Percentiles rank a stretch among this genome's conserved stretches.
These are phyloP conservation scores for Sarcophaga caerulescens DNA, from an alignment of 2,888 invertebrate genomes.

Conservation along the genomic window DNA sequence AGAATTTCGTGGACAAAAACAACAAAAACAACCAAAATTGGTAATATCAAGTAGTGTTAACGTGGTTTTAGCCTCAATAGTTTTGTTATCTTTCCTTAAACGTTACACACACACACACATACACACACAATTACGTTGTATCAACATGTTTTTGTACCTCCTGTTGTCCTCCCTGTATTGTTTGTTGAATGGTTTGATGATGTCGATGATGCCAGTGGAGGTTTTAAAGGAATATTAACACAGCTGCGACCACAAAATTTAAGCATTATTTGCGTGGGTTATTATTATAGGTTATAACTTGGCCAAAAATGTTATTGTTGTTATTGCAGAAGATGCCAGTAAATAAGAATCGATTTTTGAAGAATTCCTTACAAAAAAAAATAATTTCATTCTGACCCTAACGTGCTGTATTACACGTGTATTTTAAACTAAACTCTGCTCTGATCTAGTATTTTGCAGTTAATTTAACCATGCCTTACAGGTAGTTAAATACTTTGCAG, in stretches of 20 bases:
- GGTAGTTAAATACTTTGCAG: too few relatives aligned
- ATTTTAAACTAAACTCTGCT: too few relatives aligned
- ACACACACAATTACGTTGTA: background rate
- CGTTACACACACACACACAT: background rate
- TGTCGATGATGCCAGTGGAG: background rate
- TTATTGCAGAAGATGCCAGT: too few relatives aligned
- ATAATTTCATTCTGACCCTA: too few relatives aligned
- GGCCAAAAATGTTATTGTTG: background rate
- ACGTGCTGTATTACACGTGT: too few relatives aligned
- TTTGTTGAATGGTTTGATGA: background rate
- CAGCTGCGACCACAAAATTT: slow-evolving; percentile 36
- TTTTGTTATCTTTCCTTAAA: background rate
- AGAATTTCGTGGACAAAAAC: slow-evolving; percentile 53
- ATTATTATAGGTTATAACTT: background rate
- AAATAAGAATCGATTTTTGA: too few relatives aligned
- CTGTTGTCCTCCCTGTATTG: background rate
- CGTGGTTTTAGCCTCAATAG: slow-evolving; percentile 31
- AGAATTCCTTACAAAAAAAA: too few relatives aligned
- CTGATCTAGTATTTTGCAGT: too few relatives aligned
- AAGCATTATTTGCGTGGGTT: slow-evolving; percentile 4
- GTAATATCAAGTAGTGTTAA: slow-evolving; percentile 44
- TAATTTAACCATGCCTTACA: too few relatives aligned
- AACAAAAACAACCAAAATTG: slow-evolving; percentile 48
- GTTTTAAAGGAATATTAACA: slow-evolving; percentile 13
- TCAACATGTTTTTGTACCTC: background rate